Percentiles rank a stretch among this genome's conserved stretches.
phyloP scores from a whole-genome alignment of 2,797 vertebrate species.

The Sebastiscus albofasciatus region DNA sequence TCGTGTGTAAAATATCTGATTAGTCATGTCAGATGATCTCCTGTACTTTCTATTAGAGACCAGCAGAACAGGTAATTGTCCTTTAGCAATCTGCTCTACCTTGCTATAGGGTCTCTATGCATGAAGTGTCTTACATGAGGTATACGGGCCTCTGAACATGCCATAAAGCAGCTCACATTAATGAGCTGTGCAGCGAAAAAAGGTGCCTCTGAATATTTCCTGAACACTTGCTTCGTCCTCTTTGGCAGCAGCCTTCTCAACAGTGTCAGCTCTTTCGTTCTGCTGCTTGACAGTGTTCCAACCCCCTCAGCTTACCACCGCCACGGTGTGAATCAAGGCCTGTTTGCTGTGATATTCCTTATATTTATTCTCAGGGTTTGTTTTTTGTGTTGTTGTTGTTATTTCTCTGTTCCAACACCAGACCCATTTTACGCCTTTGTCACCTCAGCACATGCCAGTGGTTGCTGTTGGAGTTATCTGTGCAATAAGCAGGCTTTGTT shows the following conservation, averaged over 20 bases:
- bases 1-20: conserved; percentile 21
- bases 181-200: conserved; percentile 44
- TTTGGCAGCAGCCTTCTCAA: conserved; percentile 54
- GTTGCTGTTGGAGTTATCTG: conserved; percentile 28
- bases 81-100: conserved; percentile 7
- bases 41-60: background rate
- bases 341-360: conserved; percentile 46
- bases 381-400: background rate
- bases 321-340: conserved; percentile 35
- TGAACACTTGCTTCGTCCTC: conserved; percentile 43
- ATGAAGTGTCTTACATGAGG: conserved; percentile 11
- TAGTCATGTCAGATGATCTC: conserved; percentile 11
- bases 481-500: conserved; percentile 47
- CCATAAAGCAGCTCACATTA: conserved; percentile 43
- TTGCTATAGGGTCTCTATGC: conserved; percentile 18
- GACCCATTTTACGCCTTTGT: conserved; percentile 22
- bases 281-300: conserved; percentile 62
- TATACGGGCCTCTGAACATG: conserved; percentile 26
- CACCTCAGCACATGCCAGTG: conserved; percentile 14
- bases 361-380: conserved; percentile 29
- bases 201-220: conserved; percentile 49
- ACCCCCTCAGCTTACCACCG: conserved; percentile 30
- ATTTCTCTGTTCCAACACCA: background rate
- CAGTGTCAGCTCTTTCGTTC: conserved; percentile 63
- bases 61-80: conserved; percentile 29